Evolutionary conservation across 1,140 invertebrate species (phyloP).

Genomic region (Hylaeus anthracinus): DNA sequence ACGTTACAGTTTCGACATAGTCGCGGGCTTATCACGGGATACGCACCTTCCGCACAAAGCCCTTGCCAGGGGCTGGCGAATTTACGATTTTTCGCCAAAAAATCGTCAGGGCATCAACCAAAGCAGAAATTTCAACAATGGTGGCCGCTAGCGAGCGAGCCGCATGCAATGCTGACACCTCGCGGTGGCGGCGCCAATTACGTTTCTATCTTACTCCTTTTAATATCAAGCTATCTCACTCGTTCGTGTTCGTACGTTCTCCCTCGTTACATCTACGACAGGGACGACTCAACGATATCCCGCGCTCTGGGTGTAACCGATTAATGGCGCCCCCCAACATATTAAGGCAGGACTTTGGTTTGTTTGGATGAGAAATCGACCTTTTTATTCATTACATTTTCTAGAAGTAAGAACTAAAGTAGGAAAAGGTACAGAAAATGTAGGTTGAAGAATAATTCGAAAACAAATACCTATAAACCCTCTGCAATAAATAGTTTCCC

Average conservation of each 20-base stretch:
- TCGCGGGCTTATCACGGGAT: constrained; percentile 30
- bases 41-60: constrained; percentile 69
- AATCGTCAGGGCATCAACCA: constrained; percentile 75
- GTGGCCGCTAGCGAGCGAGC: constrained; percentile 74
- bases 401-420: no score
- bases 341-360: no score
- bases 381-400: no score
- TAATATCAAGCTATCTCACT: constrained; percentile 13
- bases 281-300: no score
- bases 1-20: constrained; percentile 9
- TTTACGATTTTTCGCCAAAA: constrained; percentile 70
- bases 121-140: constrained; percentile 78
- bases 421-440: no score
- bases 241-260: constrained; percentile 6
- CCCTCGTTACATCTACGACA: background rate
- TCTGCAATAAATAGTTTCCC: no score
- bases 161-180: constrained; percentile 71
- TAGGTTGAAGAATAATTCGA: no score
- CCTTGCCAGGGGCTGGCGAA: constrained; percentile 66
- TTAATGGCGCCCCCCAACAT: no score
- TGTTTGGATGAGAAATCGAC: no score
- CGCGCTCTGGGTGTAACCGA: no score
- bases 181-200: constrained; percentile 65
- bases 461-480: no score
- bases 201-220: constrained; percentile 48